Evolutionary conservation across 2,888 invertebrate genomes (phyloP).

Genomic region (Eupithecia inturbata): DNA sequence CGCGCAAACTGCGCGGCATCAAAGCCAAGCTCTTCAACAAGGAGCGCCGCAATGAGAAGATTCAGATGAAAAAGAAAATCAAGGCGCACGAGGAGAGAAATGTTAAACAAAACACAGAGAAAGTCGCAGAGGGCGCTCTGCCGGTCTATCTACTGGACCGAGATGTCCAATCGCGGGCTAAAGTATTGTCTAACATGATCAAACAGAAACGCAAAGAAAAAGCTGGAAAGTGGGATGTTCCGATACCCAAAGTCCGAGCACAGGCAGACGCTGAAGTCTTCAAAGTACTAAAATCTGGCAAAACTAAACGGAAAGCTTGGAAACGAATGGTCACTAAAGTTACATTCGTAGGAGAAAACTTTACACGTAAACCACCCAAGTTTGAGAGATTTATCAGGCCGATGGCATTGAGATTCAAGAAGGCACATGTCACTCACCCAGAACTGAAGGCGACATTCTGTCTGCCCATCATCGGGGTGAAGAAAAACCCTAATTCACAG

Average conservation of each 20-base stretch:
- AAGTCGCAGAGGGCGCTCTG: slow-evolving; percentile 94
- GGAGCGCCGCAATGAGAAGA: slow-evolving; percentile 98
- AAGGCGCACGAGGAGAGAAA: slow-evolving; percentile 98
- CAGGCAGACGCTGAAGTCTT: slow-evolving; percentile 99
- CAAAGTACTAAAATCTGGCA: slow-evolving; percentile 95
- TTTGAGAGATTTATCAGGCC: slow-evolving; percentile 99
- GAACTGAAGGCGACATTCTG: slow-evolving; percentile 99
- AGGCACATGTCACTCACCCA: slow-evolving; percentile 99
- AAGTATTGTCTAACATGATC: slow-evolving; percentile 99
- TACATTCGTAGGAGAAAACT: slow-evolving; percentile 98
- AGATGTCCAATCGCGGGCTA: slow-evolving; percentile 96
- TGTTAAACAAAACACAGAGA: slow-evolving; percentile 92
- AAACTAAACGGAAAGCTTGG: slow-evolving; percentile 98
- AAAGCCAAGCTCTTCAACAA: slow-evolving; percentile 99
- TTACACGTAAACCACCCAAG: slow-evolving; percentile 99
- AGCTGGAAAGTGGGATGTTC: slow-evolving; percentile 99
- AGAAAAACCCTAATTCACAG: slow-evolving; percentile 98
- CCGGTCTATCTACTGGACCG: slow-evolving; percentile 99
- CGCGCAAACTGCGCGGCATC: slow-evolving; percentile 95
- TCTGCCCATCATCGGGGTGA: slow-evolving; percentile 98
- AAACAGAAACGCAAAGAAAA: slow-evolving; percentile 99
- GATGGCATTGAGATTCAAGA: slow-evolving; percentile 97
- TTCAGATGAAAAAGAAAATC: slow-evolving; percentile 99
- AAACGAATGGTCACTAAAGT: slow-evolving; percentile 99
- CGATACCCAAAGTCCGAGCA: slow-evolving; percentile 98